Evolutionary conservation across 1,140 invertebrate species (phyloP).

Genomic region (Copidosoma floridanum): DNA sequence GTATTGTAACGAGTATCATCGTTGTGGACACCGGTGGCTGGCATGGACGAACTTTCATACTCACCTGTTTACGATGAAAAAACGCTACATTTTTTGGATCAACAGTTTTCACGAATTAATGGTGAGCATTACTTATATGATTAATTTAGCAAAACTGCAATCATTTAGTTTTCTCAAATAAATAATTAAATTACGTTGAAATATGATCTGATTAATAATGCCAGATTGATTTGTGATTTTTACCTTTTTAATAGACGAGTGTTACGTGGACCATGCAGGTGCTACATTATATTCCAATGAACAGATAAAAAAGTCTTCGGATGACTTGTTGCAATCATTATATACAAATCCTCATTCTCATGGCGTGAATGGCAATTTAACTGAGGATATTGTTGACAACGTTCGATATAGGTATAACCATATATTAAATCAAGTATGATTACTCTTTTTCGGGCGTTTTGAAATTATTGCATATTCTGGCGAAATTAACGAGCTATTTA

Average conservation of each 20-base stretch:
- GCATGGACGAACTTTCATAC: conserved; percentile 37
- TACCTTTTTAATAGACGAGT: conserved; percentile 64
- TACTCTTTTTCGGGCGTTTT: neutral
- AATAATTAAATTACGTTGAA: neutral
- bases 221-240: neutral
- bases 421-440: neutral
- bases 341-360: conserved; percentile 87
- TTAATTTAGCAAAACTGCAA: neutral
- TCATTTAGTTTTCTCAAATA: neutral
- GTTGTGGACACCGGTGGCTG: too few relatives aligned
- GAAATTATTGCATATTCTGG: too few relatives aligned
- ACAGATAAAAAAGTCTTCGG: conserved; percentile 68
- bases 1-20: too few relatives aligned
- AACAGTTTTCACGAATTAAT: conserved; percentile 38
- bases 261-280: conserved; percentile 90
- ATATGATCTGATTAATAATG: neutral
- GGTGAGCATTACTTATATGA: too few relatives aligned
- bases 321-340: conserved; percentile 68
- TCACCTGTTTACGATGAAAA: conserved; percentile 36
- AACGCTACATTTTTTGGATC: conserved; percentile 28
- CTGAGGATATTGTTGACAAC: conserved; percentile 78
- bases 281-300: conserved; percentile 77
- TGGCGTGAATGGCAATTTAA: conserved; percentile 67
- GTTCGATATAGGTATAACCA: conserved; percentile 68
- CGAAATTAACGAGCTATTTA: neutral